Evolutionary conservation across 2,797 vertebrate species (phyloP), one percentile per base, ranked within the genome.

Genomic region (Mus spretus): DNA sequence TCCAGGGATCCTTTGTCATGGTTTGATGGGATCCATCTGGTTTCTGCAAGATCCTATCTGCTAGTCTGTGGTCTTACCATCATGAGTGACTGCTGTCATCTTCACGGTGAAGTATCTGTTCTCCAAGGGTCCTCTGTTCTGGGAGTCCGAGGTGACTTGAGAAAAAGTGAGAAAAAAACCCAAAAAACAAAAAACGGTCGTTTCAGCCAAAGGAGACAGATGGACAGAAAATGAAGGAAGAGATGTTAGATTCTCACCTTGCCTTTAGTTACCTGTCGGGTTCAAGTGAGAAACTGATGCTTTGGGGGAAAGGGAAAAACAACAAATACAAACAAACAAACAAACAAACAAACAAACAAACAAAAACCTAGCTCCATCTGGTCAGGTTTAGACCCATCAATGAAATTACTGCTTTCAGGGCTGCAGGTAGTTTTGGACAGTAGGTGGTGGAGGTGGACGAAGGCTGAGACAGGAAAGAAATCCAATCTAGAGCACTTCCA

Each of bases 381-480:
- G 13, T 44, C 57, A 17, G 14, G 78, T 79, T 65, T 31, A 50
- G 22, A 37, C 22, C 63, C 57, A 63, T 98, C 95, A 97, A 96
- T 97, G 96, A 96, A 97, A 96, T 98, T 96, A 94, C 95, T 94
- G 92, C 96, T 97, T 98, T 97, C 96, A 96, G 98, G 97, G 80
- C 95, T 97, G 95, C 95, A 97, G 96, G 91, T 96, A 96, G 90
- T 93, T 91, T 95, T 91, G 84, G 97, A 59, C 59, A 12, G 47
- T 34, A 11, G n/a, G 53, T n/a, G 31, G 78, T 57, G 8, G 97
- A 75, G 93, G 94, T 93, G 50, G 97, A 96, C 88, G 96, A 90
- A 97, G 97, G 98, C 87, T 31, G 65, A 53, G 89, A 55, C 78
- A 95, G 90, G 97, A 96, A 96, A 95, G 86, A 97, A 97, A 97